Conservation (phyloP, 1,140 invertebrate species). For the Solenopsis invicta region DNA sequence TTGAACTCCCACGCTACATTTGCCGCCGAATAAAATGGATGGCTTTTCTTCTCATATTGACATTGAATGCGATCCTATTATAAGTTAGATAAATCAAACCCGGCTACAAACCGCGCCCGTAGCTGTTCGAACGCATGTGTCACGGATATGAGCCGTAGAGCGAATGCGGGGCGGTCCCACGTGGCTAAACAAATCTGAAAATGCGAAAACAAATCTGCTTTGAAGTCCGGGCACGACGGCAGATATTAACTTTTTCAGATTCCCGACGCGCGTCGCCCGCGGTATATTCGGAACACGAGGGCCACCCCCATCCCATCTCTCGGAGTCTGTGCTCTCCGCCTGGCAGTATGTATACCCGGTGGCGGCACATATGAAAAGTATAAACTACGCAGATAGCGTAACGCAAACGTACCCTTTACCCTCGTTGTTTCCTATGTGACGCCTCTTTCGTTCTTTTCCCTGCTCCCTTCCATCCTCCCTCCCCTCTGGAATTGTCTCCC, state of each 20-base stretch:
- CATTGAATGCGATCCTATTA: conserved; percentile 26
- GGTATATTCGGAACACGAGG: conserved; percentile 72
- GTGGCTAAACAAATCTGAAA: conserved; percentile 80
- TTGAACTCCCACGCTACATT: not conserved
- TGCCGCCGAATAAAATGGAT: not conserved
- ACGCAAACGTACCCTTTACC: conserved; percentile 68
- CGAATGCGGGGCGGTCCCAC: conserved; percentile 33
- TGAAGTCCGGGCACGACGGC: conserved; percentile 81
- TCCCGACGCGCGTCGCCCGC: conserved; percentile 79
- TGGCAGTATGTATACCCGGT: conserved; percentile 16
- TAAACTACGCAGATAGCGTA: conserved; percentile 73
- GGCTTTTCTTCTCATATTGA: conserved; percentile 30
- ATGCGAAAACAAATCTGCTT: conserved; percentile 84
- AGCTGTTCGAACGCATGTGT: not conserved
- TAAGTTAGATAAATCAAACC: conserved; percentile 50
- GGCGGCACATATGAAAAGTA: conserved; percentile 68
- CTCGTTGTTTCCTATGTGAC: conserved; percentile 52
- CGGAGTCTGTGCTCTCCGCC: not conserved
- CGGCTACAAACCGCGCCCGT: not conserved
- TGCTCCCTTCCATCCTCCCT: not conserved
- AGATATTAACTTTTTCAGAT: conserved; percentile 85
- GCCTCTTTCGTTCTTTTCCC: conserved; percentile 34
- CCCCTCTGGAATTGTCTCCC: not conserved
- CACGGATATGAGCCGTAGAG: not conserved
- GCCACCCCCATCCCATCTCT: not conserved